Base-by-base conservation (phyloP, 2,797 vertebrate genomes). In the Sphenodon punctatus region DNA sequence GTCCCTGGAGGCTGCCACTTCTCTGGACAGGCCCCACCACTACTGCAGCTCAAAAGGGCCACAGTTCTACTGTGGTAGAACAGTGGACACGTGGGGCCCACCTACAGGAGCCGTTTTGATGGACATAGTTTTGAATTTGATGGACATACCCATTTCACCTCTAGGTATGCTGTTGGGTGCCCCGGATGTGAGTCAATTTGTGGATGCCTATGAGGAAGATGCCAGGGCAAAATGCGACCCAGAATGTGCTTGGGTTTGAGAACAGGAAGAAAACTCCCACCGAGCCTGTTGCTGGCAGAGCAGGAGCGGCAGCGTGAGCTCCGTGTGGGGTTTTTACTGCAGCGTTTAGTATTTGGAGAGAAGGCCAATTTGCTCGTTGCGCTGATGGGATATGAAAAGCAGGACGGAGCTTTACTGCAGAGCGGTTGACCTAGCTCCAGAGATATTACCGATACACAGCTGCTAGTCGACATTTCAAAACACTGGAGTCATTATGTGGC, bases 341-440 rank as follows among this genome's bases (percentile, higher is more conserved):
- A 16, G 11, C 56, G 10, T 86, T 89, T 73, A 34, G 60, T 43
- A 72, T 79, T 86, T 25, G 12, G 72, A 41, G 72, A 68, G 32
- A 70, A 79, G 84, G 70, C 80, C 71, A 60, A 8, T 55, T 86
- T 1, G 0, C 76, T 71, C 88, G 70, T 75, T 43, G 85, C 87
- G 74, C 84, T 92, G 84, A 79, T 89, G 86, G 85, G 77, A 75
- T 86, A 8, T 61, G 80, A 92, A 89, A 93, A 84, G 66, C 80
- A 80, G 80, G 87, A 65, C 73, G 14, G 78, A 65, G 71, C 87
- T 90, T 89, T 84, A 82, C 75, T 61, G 82, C 67, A 64, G 58
- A 88, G 77, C 56, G 63, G 80, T 86, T 93, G 90, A 91, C 87
- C 89, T 75, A 51, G 73, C 77, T 89, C 87, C 73, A 43, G 79